Base-by-base conservation (phyloP, 2,888 invertebrate genomes). In the Cryptosula pallasiana region DNA sequence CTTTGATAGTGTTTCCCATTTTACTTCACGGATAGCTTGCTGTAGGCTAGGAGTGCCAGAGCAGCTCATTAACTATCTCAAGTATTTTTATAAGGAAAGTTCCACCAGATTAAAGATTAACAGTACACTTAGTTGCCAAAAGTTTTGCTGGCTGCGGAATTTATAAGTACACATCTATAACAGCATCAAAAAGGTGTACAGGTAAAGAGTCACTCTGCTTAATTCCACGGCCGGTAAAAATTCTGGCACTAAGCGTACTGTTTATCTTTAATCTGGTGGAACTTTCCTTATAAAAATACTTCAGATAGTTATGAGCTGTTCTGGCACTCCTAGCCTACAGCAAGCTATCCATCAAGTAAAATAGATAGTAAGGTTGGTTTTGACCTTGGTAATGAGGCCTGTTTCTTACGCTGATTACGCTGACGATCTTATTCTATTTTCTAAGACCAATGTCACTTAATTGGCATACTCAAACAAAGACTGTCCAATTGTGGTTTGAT, bases 1-100 rank as follows among this genome's bases (percentile, higher is more conserved):
- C 13, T 63, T 63, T 32, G 63, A 32, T 32, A 63, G 29, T 29
- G 63, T 63, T 13, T 63, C 63, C 27, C 63, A 63, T 32, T 2
- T 29, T 5, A 32, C 29, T 27, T 27, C 32, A 9, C 5, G 32
- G 29, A 5, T 25, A 13, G 63, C 63, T 9, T 32, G 27, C 9
- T 13, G 63, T 16, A 27, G 32, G 13, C 27, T 63, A 2, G 63
- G 63, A 3, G 32, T 32, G 3, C 63, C 63, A 32, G 32, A 63
- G n/a, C 63, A 63, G 13, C 32, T 63, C 29, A 32, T 63, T 27
- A 5, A 32, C 5, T 63, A 63, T 32, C 27, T 25, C 13, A 16
- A 13, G 5, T 13, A n/a, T 3, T 63, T 32, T n/a, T 63, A 63
- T 34, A 25, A 5, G 2, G 27, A 16, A 16, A 34, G 63, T 32